Evolutionary conservation across 2,113 vertebrate species (phyloP).

Genomic region (Galbula dea): DNA sequence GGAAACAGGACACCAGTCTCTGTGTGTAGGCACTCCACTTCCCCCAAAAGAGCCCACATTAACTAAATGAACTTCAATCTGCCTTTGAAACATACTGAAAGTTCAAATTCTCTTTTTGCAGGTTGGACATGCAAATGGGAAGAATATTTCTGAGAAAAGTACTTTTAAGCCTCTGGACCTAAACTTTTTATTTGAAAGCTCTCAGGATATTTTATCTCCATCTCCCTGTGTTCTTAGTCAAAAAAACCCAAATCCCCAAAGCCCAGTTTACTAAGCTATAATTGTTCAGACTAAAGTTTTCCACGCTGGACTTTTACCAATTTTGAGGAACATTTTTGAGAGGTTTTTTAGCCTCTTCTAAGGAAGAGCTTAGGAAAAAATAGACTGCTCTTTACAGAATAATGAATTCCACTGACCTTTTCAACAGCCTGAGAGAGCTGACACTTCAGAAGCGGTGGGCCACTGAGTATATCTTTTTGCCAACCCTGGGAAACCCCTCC

Average conservation of each 20-base stretch:
- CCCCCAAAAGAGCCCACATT: neutral
- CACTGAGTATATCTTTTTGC: neutral
- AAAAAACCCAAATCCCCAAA: neutral
- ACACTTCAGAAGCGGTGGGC: neutral
- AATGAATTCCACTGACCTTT: constrained; percentile 8
- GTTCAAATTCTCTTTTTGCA: neutral
- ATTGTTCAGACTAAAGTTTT: constrained; percentile 23
- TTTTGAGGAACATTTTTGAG: constrained; percentile 6
- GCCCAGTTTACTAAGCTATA: neutral
- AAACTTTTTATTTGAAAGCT: neutral
- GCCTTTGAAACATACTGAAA: neutral
- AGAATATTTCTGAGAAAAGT: neutral
- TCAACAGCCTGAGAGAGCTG: neutral
- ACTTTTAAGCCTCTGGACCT: neutral
- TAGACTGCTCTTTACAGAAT: neutral
- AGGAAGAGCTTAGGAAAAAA: neutral
- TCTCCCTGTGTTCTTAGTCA: neutral
- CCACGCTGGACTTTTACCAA: neutral
- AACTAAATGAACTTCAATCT: neutral
- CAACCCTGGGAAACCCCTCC: neutral
- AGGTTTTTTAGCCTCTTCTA: neutral
- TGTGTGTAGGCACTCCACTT: neutral
- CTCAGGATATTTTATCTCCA: neutral
- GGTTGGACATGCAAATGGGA: neutral
- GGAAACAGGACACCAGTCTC: neutral